These are phyloP conservation scores for Ibycter americanus DNA, from an alignment of 2,797 vertebrate species.

Conservation along the genomic window DNA sequence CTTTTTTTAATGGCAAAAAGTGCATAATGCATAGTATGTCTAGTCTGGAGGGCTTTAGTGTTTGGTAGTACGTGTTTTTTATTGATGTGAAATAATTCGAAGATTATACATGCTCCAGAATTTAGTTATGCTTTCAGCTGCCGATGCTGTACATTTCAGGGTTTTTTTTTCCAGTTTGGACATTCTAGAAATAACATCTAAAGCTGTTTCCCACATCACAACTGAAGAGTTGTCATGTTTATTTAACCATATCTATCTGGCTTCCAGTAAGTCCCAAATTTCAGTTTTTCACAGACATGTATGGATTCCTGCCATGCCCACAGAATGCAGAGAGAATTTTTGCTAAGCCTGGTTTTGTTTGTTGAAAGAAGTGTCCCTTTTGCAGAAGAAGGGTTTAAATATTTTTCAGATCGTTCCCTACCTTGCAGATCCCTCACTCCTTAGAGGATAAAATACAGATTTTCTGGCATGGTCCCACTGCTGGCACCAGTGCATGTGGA, in stretches of 20 bases:
- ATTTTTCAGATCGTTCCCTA: neutral
- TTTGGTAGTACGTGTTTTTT: neutral
- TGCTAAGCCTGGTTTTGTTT: neutral
- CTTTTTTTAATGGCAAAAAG: neutral
- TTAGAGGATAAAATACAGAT: neutral
- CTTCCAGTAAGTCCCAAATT: constrained; percentile 5
- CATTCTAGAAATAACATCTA: constrained; percentile 15
- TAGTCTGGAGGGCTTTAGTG: neutral
- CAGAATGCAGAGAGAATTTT: neutral
- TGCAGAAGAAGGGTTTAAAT: neutral
- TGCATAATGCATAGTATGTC: neutral
- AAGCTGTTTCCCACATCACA: neutral
- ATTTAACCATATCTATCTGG: constrained; percentile 33
- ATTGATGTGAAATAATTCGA: neutral
- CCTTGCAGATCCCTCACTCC: neutral
- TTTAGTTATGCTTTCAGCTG: neutral
- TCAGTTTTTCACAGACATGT: neutral
- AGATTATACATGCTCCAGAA: neutral
- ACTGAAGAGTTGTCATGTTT: constrained; percentile 3
- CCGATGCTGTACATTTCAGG: neutral
- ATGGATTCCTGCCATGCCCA: neutral
- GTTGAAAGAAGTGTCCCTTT: neutral
- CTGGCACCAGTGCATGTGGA: neutral
- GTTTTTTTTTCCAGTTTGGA: neutral
- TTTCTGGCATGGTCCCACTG: neutral